These are phyloP conservation scores for Cromileptes altivelis DNA, from an alignment of 2,113 vertebrate species.

Conservation along the genomic window DNA sequence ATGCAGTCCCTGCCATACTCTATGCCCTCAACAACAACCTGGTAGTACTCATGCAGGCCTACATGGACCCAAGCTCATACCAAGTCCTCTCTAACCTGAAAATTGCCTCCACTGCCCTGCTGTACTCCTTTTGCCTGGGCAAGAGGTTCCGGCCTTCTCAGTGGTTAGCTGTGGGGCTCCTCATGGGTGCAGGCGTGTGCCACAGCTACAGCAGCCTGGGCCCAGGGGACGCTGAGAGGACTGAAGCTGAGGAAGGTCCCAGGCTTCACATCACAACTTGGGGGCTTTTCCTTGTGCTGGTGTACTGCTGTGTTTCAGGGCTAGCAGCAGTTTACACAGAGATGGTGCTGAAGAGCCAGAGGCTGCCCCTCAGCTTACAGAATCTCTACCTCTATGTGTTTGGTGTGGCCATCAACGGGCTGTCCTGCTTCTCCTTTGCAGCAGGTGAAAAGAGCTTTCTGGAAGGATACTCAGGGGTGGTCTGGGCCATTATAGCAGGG, in stretches of 20 bases:
- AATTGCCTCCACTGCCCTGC: slow-evolving; percentile 90
- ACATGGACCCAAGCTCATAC: slow-evolving; percentile 97
- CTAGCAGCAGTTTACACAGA: slow-evolving; percentile 94
- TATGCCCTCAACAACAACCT: slow-evolving; percentile 96
- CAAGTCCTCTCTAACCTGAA: slow-evolving; percentile 96
- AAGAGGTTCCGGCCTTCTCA: slow-evolving; percentile 83
- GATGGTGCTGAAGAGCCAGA: slow-evolving; percentile 90
- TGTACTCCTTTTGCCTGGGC: slow-evolving; percentile 89
- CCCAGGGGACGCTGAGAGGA: slow-evolving; percentile 1
- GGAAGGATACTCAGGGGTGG: slow-evolving; percentile 88
- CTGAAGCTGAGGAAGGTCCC: neutral
- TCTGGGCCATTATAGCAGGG: slow-evolving; percentile 88
- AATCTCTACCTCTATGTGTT: slow-evolving; percentile 95
- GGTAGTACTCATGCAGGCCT: slow-evolving; percentile 93
- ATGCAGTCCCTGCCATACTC: slow-evolving; percentile 90
- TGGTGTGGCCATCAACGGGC: slow-evolving; percentile 88
- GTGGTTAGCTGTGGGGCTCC: slow-evolving; percentile 88
- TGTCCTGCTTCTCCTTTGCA: slow-evolving; percentile 78
- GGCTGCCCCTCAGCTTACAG: slow-evolving; percentile 91
- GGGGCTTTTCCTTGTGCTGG: slow-evolving; percentile 87
- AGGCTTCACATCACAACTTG: slow-evolving; percentile 85
- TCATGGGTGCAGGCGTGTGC: slow-evolving; percentile 86
- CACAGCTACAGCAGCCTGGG: slow-evolving; percentile 89
- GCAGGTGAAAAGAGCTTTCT: slow-evolving; percentile 80
- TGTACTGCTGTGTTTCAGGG: slow-evolving; percentile 91